Evolutionary conservation across 1,140 invertebrate species (phyloP).

Genomic region (Trichomalopsis sarcophagae): DNA sequence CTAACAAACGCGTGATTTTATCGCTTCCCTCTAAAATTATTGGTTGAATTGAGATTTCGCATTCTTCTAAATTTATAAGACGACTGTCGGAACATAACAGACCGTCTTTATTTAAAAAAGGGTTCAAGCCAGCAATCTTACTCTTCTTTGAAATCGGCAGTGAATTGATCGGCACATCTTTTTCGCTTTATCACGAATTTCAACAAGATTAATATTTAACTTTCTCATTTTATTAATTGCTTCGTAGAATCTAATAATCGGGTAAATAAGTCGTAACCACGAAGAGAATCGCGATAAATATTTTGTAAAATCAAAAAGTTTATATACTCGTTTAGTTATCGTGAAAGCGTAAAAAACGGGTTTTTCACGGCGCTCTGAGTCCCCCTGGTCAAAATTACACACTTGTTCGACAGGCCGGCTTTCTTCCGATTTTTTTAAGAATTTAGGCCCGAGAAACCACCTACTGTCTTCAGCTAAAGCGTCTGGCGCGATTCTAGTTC

Average conservation of each 20-base stretch:
- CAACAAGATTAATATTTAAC: background rate
- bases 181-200: background rate
- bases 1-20: background rate
- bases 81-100: background rate
- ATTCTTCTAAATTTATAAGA: background rate
- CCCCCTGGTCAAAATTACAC: background rate
- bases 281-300: background rate
- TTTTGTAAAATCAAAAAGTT: background rate
- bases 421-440: background rate
- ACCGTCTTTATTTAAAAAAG: background rate
- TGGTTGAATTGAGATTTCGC: background rate
- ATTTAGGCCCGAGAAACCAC: background rate
- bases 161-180: background rate
- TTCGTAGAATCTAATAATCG: background rate
- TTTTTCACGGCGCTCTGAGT: background rate
- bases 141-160: background rate
- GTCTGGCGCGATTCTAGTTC: background rate
- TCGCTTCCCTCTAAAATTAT: constrained; percentile 5
- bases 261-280: background rate
- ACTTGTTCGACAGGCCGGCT: background rate
- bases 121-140: background rate
- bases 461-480: background rate
- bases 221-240: background rate
- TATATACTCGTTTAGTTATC: background rate
- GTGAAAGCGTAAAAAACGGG: background rate